Evolutionary conservation across 2,113 vertebrate species (phyloP), one percentile per base, ranked within the genome.

Genomic region (Perognathus longimembris): DNA sequence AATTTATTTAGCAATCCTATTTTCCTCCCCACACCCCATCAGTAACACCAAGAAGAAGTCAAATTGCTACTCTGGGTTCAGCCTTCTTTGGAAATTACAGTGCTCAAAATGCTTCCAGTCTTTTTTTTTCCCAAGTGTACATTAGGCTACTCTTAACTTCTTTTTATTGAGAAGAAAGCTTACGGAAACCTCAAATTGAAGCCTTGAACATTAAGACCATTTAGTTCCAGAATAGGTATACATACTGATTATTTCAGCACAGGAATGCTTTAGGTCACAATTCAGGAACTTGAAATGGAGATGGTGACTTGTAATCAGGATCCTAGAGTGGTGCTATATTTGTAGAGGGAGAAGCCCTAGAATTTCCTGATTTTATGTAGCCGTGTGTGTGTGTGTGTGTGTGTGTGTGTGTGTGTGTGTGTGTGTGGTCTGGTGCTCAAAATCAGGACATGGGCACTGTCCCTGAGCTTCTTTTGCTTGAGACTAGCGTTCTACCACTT

Each of bases 91-190:
- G 75, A 88, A 28, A 88, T 81, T 66, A 18, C 7, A 24, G 40
- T 32, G 32, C 42, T 80, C 45, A 32, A 71, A 84, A 50, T 70
- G 22, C 34, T 74, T 77, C n/a, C n/a, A n/a, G 12, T 15, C 50
- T 96, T 17, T 20, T 28, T 36, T 93, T 90, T 82, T 89, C 36
- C 71, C 14, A 89, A 64, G 17, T 80, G 20, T 67, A 7, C 77
- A 20, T 78, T 73, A 93, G 79, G 3, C 30, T 63, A n/a, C 78
- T 81, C 75, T 85, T 76, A 67, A 84, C 38, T 45, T 85, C 61
- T 75, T 57, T 66, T 36, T 12, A 81, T 71, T 14, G 36, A 91
- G 38, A 80, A 34, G 81, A 66, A 64, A 69, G 12, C 9, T 79
- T 84, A 67, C 3, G 59, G 69, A 74, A 82, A 71, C 7, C 17